Evolutionary conservation across 1,140 invertebrate species (phyloP), one percentile per base, ranked within the genome.

Genomic region (Diorhabda sublineata): DNA sequence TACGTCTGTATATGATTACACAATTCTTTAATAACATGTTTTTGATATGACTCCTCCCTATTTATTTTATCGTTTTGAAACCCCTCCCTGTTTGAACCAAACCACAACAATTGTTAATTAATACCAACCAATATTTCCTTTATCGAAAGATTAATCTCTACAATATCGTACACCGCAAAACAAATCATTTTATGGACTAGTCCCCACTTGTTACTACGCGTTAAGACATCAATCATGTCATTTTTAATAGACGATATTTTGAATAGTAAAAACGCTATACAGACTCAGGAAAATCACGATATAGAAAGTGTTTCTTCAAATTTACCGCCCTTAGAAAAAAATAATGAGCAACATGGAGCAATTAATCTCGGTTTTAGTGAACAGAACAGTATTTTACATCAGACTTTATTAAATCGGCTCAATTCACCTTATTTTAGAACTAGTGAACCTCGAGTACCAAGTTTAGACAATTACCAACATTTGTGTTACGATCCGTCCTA

Each of bases 71-170:
- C 2, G n/a, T 52, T 52, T 52, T 52, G 6, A 8, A 52, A 52
- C 6, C 47, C 47, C 2, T n/a, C 4, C 47, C 47, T 52, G 47
- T 52, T 8, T 52, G n/a, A 52, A 52, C n/a, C n/a, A 8, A 52
- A 52, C 47, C 47, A 52, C 47, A 52, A 52, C 47, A 52, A 52
- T 52, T 8, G 47, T 52, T 52, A 52, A 52, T 52, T 52, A 52
- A 52, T 52, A 52, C 47, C 47, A 52, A 52, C 47, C n/a, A 52
- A 52, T 52, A 52, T 52, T 52, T 52, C n/a, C n/a, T n/a, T n/a
- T 52, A 52, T 52, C 47, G n/a, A 52, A 52, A 52, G 47, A 52
- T 52, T 8, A 52, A 52, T 52, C 47, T 52, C 47, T n/a, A 52
- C 47, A 52, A 52, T 52, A 52, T 52, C 47, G 47, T n/a, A 52